phyloP scores from a whole-genome alignment of 2,888 invertebrate genomes.

The Eupeodes luniger region DNA sequence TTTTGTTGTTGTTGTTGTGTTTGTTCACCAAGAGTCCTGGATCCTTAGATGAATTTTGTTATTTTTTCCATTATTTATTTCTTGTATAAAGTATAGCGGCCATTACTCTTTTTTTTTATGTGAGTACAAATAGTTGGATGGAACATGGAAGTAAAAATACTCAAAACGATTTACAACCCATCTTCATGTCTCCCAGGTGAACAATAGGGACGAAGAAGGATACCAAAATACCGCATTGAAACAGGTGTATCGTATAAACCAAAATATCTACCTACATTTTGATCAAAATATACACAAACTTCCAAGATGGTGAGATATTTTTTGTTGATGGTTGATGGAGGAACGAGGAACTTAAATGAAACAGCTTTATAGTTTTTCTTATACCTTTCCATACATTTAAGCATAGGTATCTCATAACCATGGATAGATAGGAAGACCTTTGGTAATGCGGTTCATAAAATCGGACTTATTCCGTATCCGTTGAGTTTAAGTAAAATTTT shows the following conservation, averaged over 20 bases:
- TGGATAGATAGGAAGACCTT: conserved; percentile 1
- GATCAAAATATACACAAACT: not conserved
- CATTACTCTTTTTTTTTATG: conserved; percentile 15
- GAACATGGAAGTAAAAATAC: conserved; percentile 19
- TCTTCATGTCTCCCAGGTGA: conserved; percentile 40
- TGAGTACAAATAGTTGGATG: conserved; percentile 13
- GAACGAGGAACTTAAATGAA: conserved; percentile 51
- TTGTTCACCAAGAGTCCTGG: not conserved
- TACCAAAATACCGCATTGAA: conserved; percentile 6
- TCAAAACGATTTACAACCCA: conserved; percentile 63
- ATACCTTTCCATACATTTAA: not conserved
- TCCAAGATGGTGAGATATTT: not conserved
- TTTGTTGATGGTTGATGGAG: conserved; percentile 2
- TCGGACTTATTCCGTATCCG: conserved; percentile 55
- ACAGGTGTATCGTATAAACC: conserved; percentile 46
- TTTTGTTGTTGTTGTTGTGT: not conserved
- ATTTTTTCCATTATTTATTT: not conserved
- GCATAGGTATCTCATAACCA: not conserved
- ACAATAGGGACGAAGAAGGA: conserved; percentile 33
- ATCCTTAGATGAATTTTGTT: conserved; percentile 10
- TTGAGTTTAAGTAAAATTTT: conserved; percentile 70
- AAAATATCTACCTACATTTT: conserved; percentile 25
- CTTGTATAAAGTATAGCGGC: not conserved
- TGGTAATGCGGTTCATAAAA: conserved; percentile 60
- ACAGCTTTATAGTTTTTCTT: not conserved